Evolutionary conservation across 2,113 vertebrate species (phyloP).

Genomic region (Pavo muticus): DNA sequence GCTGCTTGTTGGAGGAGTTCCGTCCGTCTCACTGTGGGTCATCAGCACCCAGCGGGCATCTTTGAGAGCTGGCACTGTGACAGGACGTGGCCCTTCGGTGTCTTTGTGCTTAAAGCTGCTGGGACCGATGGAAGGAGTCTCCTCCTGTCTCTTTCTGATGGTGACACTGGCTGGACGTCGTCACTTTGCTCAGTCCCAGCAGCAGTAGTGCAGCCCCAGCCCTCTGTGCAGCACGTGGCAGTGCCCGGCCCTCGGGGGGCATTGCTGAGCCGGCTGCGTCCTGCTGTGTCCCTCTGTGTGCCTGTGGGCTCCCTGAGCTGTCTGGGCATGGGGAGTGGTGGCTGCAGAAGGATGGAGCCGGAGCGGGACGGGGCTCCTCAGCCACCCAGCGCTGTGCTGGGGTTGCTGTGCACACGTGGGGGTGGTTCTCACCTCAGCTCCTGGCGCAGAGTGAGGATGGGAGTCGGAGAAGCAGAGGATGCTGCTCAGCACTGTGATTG

Average conservation of each 20-base stretch:
- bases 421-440: no score
- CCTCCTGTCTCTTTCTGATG: neutral
- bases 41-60: neutral
- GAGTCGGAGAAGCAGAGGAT: no score
- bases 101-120: neutral
- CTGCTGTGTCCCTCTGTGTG: neutral
- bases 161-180: neutral
- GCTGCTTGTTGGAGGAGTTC: no score
- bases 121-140: neutral
- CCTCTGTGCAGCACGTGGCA: neutral
- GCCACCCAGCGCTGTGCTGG: fast-evolving
- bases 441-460: no score
- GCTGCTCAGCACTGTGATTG: no score
- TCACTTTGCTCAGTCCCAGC: neutral
- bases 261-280: no score
- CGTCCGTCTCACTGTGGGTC: fast-evolving
- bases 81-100: neutral
- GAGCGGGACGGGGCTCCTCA: neutral
- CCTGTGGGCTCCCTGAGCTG: neutral
- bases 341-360: neutral
- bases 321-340: neutral
- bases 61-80: neutral
- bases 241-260: no score
- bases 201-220: neutral
- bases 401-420: no score